Percentiles rank a stretch among this genome's conserved stretches.
phyloP scores from a whole-genome alignment of 1,140 invertebrate genomes.

The Probaryconus sp. region DNA sequence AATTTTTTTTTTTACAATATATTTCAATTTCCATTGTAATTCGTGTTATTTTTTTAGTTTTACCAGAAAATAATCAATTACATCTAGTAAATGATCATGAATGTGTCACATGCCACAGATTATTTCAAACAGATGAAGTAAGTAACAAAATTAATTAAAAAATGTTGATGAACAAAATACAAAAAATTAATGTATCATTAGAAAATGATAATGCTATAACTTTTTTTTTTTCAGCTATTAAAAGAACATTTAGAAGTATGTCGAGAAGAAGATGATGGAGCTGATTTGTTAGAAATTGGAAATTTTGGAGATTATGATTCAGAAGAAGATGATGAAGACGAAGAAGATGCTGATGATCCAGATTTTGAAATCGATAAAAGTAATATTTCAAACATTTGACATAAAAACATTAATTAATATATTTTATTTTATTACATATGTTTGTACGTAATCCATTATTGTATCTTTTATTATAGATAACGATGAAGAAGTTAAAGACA shows the following conservation, averaged over 20 bases:
- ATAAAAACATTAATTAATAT: background rate
- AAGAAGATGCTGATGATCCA: constrained; percentile 63
- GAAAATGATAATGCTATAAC: background rate
- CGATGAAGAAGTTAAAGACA: too few relatives aligned
- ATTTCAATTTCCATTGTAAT: too few relatives aligned
- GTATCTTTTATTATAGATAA: constrained; percentile 50
- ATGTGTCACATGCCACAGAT: constrained; percentile 73
- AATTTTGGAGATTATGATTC: constrained; percentile 70
- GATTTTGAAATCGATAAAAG: constrained; percentile 56
- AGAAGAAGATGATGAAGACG: constrained; percentile 63
- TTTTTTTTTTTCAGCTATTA: constrained; percentile 63
- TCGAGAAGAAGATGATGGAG: constrained; percentile 74
- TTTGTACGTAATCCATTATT: constrained; percentile 1
- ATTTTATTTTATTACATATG: background rate
- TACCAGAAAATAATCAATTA: constrained; percentile 67
- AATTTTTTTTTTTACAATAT: too few relatives aligned
- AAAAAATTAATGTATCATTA: too few relatives aligned
- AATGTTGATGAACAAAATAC: constrained; percentile 7
- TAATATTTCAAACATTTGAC: constrained; percentile 11
- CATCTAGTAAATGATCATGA: constrained; percentile 72
- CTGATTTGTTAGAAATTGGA: constrained; percentile 67
- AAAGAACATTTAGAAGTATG: constrained; percentile 74
- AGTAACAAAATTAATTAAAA: constrained; percentile 27
- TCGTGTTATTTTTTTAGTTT: constrained; percentile 59
- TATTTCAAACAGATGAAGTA: constrained; percentile 72